phyloP scores from a whole-genome alignment of 2,888 invertebrate species.

The Priocnemis perturbator region DNA sequence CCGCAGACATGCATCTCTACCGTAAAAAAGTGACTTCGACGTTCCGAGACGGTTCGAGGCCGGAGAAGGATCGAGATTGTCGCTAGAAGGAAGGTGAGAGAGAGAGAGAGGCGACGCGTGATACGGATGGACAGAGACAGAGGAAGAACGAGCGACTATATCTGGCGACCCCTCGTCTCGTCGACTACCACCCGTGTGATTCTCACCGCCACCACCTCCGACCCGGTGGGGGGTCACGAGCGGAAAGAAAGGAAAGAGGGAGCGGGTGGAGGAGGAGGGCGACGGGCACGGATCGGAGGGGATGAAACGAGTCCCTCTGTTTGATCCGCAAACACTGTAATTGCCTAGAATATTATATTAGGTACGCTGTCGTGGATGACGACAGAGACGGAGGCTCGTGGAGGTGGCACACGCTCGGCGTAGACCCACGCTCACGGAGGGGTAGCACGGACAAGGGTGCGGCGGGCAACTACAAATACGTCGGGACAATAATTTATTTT shows the following conservation, averaged over 20 bases:
- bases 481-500: conserved; percentile 61
- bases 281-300: conserved; percentile 21
- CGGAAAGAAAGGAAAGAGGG: conserved; percentile 19
- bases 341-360: conserved; percentile 75
- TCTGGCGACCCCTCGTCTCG: conserved; percentile 25
- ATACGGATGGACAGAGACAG: not conserved
- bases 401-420: not conserved
- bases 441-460: conserved; percentile 16
- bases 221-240: conserved; percentile 8
- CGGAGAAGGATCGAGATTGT: too few relatives aligned
- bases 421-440: not conserved
- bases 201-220: conserved; percentile 53
- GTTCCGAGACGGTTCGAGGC: too few relatives aligned
- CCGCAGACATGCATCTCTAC: too few relatives aligned
- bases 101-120: not conserved
- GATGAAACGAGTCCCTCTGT: conserved; percentile 67
- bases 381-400: conserved; percentile 25
- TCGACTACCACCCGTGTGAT: conserved; percentile 58
- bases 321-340: conserved; percentile 75
- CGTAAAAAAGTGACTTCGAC: too few relatives aligned
- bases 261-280: not conserved
- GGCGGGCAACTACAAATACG: conserved; percentile 39
- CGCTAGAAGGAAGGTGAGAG: not conserved
- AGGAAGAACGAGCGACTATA: conserved; percentile 17
- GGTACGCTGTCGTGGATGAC: conserved; percentile 60